Conservation (phyloP, 2,113 vertebrate genomes). For the Nothoprocta pentlandii region DNA sequence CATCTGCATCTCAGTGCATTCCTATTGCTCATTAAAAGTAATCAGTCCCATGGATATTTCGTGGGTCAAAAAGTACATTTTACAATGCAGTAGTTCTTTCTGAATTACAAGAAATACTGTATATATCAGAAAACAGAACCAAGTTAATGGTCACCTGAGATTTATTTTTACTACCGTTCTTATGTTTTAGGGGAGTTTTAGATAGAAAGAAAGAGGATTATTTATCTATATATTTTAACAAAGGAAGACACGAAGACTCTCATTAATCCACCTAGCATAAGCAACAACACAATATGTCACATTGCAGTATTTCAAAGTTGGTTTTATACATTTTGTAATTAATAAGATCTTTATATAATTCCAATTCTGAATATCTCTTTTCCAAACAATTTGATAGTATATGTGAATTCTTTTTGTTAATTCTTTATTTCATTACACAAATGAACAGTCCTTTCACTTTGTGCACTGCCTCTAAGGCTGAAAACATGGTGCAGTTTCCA, state of each 20-base stretch:
- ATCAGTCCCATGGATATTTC: neutral
- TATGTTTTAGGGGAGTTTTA: neutral
- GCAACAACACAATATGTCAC: neutral
- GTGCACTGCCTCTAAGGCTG: neutral
- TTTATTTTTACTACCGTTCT: neutral
- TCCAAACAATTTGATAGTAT: neutral
- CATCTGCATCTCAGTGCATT: neutral
- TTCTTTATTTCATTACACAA: conserved; percentile 23
- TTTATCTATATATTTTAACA: neutral
- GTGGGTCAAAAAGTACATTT: neutral
- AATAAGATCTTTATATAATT: neutral
- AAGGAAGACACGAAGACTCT: neutral
- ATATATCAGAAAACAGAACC: neutral
- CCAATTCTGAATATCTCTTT: neutral
- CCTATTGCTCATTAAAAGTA: neutral
- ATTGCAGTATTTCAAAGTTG: neutral
- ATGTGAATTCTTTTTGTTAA: neutral
- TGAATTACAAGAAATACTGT: neutral
- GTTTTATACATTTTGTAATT: neutral
- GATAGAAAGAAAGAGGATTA: neutral
- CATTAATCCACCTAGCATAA: neutral
- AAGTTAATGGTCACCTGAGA: neutral
- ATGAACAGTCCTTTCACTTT: conserved; percentile 60
- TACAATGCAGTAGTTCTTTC: neutral
- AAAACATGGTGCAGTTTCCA: neutral